Evolutionary conservation across 2,797 vertebrate genomes (phyloP).

Genomic region (Mormyrops boulengeri): DNA sequence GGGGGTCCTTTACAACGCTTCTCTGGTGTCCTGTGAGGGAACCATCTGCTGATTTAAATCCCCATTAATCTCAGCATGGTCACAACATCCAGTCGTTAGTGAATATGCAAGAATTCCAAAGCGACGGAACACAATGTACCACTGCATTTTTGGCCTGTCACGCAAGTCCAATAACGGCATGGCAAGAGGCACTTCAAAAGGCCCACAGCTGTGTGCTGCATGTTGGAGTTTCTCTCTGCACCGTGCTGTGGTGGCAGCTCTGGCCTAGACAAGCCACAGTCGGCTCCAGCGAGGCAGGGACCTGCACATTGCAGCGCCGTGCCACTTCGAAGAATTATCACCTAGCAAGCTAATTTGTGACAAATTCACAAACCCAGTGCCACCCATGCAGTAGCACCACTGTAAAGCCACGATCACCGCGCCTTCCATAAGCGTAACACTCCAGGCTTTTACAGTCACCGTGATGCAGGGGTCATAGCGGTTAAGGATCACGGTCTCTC

Average conservation of each 20-base stretch:
- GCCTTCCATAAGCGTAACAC: neutral
- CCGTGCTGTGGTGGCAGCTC: neutral
- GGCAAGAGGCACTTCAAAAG: neutral
- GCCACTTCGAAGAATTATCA: neutral
- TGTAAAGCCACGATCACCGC: neutral
- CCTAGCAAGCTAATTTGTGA: neutral
- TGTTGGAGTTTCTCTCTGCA: neutral
- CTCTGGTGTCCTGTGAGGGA: neutral
- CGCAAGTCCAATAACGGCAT: neutral
- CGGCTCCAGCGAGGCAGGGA: neutral
- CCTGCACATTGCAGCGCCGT: neutral
- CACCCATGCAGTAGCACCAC: neutral
- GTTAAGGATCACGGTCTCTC: neutral
- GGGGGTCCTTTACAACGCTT: neutral
- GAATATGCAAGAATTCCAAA: neutral
- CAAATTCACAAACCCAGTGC: neutral
- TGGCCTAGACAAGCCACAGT: neutral
- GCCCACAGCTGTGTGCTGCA: neutral
- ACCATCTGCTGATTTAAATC: constrained; percentile 8
- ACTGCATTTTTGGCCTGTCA: neutral
- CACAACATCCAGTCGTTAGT: neutral
- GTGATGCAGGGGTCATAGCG: neutral
- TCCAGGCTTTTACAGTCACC: neutral
- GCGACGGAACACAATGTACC: neutral
- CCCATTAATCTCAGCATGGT: constrained; percentile 11